These are phyloP conservation scores for Clunio marinus DNA, from an alignment of 2,888 invertebrate species.

Conservation along the genomic window DNA sequence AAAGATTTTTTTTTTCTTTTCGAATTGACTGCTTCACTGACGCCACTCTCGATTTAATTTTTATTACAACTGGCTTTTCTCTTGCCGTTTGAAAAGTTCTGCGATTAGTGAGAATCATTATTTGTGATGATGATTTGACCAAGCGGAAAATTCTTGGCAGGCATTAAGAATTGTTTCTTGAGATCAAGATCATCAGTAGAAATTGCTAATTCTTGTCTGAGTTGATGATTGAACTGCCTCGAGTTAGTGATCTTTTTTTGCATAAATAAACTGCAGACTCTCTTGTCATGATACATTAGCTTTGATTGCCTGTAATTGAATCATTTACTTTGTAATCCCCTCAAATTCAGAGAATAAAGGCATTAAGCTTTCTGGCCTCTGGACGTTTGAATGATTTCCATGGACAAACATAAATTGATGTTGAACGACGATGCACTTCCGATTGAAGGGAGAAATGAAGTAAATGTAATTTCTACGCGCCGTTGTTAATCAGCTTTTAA, in stretches of 20 bases:
- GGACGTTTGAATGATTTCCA: not conserved
- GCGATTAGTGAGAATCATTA: slow-evolving; percentile 14
- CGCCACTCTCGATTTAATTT: slow-evolving; percentile 34
- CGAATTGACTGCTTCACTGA: slow-evolving; percentile 35
- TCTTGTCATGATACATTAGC: not conserved
- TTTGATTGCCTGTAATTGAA: slow-evolving; percentile 26
- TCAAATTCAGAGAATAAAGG: not conserved
- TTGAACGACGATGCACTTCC: no score
- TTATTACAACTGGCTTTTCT: slow-evolving; percentile 32
- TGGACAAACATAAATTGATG: slow-evolving; percentile 18
- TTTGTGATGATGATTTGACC: not conserved
- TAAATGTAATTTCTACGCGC: not conserved
- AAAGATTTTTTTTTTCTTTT: slow-evolving; percentile 9
- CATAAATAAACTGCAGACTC: not conserved
- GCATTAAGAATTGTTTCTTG: no score
- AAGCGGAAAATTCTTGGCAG: not conserved
- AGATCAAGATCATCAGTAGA: no score
- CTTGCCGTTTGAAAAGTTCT: not conserved
- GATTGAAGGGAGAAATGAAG: not conserved
- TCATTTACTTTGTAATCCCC: slow-evolving; percentile 17
- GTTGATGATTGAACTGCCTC: not conserved
- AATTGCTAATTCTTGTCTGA: no score
- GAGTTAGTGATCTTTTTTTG: not conserved
- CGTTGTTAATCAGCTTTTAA: not conserved
- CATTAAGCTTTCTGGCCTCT: not conserved